phyloP scores from a whole-genome alignment of 2,797 vertebrate genomes.

The Gymnocypris eckloni region DNA sequence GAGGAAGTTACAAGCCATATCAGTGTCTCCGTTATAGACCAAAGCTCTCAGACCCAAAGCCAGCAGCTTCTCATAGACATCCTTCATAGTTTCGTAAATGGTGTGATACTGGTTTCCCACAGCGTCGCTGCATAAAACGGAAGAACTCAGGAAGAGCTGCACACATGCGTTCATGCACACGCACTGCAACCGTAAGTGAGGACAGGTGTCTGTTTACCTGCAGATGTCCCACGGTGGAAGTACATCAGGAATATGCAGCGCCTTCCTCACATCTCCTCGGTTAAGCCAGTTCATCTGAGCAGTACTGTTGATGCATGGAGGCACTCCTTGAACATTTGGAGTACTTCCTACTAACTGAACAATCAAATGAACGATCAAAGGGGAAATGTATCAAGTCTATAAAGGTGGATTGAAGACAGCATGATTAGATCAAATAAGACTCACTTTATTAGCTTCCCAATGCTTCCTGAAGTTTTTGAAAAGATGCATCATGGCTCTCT shows the following conservation, averaged over 20 bases:
- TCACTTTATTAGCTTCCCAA: conserved; percentile 59
- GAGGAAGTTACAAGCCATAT: conserved; percentile 85
- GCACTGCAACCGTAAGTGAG: not conserved
- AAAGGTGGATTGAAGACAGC: not conserved
- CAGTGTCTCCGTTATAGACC: conserved; percentile 83
- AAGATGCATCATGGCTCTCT: conserved; percentile 72
- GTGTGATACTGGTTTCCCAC: conserved; percentile 67
- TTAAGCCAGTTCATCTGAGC: conserved; percentile 80
- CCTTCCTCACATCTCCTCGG: conserved; percentile 78
- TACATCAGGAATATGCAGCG: conserved; percentile 75
- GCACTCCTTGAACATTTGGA: conserved; percentile 63
- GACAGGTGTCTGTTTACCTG: conserved; percentile 66
- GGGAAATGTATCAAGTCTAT: not conserved
- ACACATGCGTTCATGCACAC: not conserved
- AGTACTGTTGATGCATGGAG: conserved; percentile 79
- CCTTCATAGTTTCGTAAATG: conserved; percentile 72
- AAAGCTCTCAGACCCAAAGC: conserved; percentile 72
- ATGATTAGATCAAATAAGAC: not conserved
- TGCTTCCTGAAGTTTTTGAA: conserved; percentile 70
- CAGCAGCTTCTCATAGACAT: conserved; percentile 77
- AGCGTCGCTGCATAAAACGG: conserved; percentile 61
- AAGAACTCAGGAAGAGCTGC: not conserved
- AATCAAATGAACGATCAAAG: not conserved
- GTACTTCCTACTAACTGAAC: conserved; percentile 43
- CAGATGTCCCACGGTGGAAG: conserved; percentile 79